Percentiles rank a stretch among this genome's conserved stretches.
Conservation (phyloP, 64 coral and sea anemone species). For the Stichodactyla helianthus region DNA sequence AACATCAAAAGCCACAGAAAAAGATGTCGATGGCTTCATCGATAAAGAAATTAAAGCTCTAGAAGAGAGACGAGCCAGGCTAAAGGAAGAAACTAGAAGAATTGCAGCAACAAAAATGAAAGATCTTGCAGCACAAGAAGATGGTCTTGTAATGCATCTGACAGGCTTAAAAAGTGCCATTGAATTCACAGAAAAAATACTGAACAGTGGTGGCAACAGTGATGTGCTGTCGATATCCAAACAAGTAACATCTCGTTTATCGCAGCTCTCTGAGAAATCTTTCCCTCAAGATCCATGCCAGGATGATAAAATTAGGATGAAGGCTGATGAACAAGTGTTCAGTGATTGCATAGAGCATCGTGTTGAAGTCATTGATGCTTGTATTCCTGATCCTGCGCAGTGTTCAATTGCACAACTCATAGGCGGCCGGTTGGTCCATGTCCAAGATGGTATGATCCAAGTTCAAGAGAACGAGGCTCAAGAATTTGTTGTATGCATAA, state of each 20-base stretch:
- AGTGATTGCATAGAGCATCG: background rate
- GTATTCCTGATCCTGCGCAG: too few species aligned
- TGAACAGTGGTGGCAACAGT: background rate
- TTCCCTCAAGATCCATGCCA: background rate
- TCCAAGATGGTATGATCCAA: too few species aligned
- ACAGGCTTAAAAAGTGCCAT: background rate
- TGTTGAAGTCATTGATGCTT: background rate
- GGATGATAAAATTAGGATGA: background rate
- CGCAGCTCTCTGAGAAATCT: background rate
- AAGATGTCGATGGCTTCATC: slow-evolving; percentile 1
- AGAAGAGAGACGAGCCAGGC: background rate
- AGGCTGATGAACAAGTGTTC: background rate
- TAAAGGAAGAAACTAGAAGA: background rate
- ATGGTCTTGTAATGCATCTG: background rate
- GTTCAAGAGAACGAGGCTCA: too few species aligned
- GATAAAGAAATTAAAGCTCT: background rate
- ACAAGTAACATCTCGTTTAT: background rate
- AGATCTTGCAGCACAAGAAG: background rate
- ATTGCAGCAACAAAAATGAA: background rate
- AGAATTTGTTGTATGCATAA: too few species aligned
- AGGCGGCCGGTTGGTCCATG: too few species aligned
- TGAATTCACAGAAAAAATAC: background rate
- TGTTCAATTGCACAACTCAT: too few species aligned
- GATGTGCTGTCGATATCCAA: background rate
- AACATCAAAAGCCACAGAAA: background rate